phyloP scores from a whole-genome alignment of 2,113 vertebrate species.

The Seriola dumerili region DNA sequence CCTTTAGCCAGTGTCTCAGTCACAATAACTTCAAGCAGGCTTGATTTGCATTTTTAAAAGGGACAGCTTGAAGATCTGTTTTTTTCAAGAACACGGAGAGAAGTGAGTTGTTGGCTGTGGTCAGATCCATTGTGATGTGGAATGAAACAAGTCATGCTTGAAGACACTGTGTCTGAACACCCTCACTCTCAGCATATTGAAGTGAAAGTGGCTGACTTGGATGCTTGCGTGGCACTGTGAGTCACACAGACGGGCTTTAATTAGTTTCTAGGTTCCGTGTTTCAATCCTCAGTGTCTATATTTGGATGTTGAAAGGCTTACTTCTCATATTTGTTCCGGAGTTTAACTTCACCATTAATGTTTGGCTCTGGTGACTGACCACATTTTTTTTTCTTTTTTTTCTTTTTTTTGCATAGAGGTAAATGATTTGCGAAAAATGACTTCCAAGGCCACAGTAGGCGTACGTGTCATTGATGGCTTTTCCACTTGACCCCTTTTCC shows the following conservation, averaged over 20 bases:
- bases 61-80: conserved; percentile 34
- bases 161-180: conserved; percentile 24
- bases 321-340: conserved; percentile 74
- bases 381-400: conserved; percentile 40
- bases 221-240: conserved; percentile 37
- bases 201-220: conserved; percentile 43
- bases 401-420: conserved; percentile 41
- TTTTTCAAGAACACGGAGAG: conserved; percentile 40
- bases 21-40: conserved; percentile 68
- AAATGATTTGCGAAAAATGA: conserved; percentile 67
- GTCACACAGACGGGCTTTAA: conserved; percentile 73
- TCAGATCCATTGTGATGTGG: conserved; percentile 41
- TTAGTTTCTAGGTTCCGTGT: conserved; percentile 70
- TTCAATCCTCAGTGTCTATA: conserved; percentile 69
- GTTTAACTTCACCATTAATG: conserved; percentile 76
- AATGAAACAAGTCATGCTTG: conserved; percentile 26
- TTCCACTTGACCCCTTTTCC: conserved; percentile 78
- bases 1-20: conserved; percentile 78
- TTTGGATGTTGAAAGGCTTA: conserved; percentile 65
- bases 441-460: conserved; percentile 49
- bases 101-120: conserved; percentile 35
- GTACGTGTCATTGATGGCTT: conserved; percentile 65
- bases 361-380: conserved; percentile 72
- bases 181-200: conserved; percentile 39
- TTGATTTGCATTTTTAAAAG: conserved; percentile 69